phyloP scores from a whole-genome alignment of 2,113 vertebrate genomes.

The Onychorhynchus coronatus region DNA sequence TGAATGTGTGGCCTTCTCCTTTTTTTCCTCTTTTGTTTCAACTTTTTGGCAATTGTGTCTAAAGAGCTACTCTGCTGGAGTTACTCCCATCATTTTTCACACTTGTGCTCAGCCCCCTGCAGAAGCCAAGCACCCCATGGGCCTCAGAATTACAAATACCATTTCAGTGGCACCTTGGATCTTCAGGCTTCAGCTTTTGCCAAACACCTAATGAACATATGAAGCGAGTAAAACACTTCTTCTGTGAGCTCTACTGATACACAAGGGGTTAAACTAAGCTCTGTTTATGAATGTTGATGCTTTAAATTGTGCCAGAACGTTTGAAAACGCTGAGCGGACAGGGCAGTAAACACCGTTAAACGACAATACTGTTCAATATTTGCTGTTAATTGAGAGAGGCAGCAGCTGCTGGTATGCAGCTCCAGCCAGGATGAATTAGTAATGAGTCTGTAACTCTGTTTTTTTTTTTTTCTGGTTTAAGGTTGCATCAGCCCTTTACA shows the following conservation, averaged over 20 bases:
- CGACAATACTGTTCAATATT: slow-evolving; percentile 47
- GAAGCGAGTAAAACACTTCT: not conserved
- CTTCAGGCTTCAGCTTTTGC: not conserved
- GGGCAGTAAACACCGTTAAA: slow-evolving; percentile 15
- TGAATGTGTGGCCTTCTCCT: not conserved
- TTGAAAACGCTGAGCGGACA: not conserved
- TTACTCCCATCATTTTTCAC: not conserved
- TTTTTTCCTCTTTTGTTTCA: not conserved
- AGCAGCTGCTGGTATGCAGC: slow-evolving; percentile 53
- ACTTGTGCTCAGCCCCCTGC: not conserved
- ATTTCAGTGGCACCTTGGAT: not conserved
- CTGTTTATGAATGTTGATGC: not conserved
- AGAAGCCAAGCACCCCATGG: not conserved
- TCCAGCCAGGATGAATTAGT: slow-evolving; percentile 56
- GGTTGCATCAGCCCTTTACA: slow-evolving; percentile 26
- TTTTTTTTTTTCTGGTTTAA: not conserved
- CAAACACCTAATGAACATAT: not conserved
- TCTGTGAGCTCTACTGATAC: not conserved
- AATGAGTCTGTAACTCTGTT: slow-evolving; percentile 13
- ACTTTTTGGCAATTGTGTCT: not conserved
- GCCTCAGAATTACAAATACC: not conserved
- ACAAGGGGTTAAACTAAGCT: not conserved
- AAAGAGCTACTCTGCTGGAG: not conserved
- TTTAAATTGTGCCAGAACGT: not conserved
- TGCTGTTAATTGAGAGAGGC: slow-evolving; percentile 46